Evolutionary conservation across 2,888 invertebrate species (phyloP), one percentile per base, ranked within the genome.

Genomic region (Limnephilus lunatus): DNA sequence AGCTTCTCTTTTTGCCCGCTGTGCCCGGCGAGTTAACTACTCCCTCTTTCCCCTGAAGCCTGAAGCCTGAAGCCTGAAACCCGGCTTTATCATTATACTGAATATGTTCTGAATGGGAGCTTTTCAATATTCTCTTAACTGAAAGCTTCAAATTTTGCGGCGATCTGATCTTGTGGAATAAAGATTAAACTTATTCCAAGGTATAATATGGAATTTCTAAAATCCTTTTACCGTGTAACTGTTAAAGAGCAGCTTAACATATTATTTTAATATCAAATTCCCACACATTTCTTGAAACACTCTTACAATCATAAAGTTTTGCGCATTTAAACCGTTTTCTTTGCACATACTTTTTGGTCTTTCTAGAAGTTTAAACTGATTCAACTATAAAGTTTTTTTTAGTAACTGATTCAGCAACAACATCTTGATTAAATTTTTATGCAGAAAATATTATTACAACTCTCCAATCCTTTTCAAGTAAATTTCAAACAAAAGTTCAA

Each of bases 1-100:
- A 44, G n/a, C 81, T 91, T 86, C 90, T 25, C 83, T 90, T 91
- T 92, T 92, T 92, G 32, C 31, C 68, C 53, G 44, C 86, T 14
- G 39, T 86, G 86, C 86, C 86, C 68, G 87, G 87, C 85, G 14
- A 87, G 87, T 68, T 14, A 39, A 83, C 83, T 83, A 83, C 83
- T 68, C 85, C 32, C 44, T 85, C 31, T 85, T 68, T 68, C 32
- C 68, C 87, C 30, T 68, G 53, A 35, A 31, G 87, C 44, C 44
- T 87, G 87, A 30, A n/a, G 44, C 44, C 44, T 68, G 53, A 35
- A 31, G 87, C 53, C 53, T 7, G 53, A 68, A 68, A 9, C 25
- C 9, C 68, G 68, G 68, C 68, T 87, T 68, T 68, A 87, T 68
- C 87, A 87, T 31, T 53, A 87, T 68, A 87, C 53, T 25, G 14